phyloP scores from a whole-genome alignment of 2,113 vertebrate genomes.

The Corydoras maculifer region DNA sequence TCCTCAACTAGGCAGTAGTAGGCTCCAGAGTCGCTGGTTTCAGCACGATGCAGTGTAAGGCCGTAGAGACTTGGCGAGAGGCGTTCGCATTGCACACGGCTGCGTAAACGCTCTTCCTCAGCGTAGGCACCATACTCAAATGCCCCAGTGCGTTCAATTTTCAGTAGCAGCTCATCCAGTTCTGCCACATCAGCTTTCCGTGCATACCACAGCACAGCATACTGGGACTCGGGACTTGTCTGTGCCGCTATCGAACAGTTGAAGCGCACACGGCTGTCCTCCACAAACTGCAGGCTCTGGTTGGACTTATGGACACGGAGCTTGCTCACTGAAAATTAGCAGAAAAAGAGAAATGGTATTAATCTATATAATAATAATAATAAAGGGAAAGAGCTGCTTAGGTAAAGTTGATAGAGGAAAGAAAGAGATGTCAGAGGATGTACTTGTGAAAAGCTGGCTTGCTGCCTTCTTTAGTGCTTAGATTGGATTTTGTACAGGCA shows the following conservation, averaged over 20 bases:
- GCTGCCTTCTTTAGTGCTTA: slow-evolving; percentile 34
- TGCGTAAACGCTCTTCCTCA: slow-evolving; percentile 80
- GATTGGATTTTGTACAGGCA: slow-evolving; percentile 60
- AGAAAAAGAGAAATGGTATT: not conserved
- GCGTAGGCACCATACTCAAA: slow-evolving; percentile 87
- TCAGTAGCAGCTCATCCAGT: slow-evolving; percentile 83
- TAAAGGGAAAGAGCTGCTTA: too few species aligned
- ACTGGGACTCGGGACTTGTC: slow-evolving; percentile 84
- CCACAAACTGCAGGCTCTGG: slow-evolving; percentile 78
- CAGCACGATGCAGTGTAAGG: slow-evolving; percentile 83
- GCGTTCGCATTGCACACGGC: slow-evolving; percentile 85
- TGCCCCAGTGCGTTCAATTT: slow-evolving; percentile 78
- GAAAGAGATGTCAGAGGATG: slow-evolving; percentile 39
- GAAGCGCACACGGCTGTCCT: slow-evolving; percentile 80
- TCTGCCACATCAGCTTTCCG: slow-evolving; percentile 66
- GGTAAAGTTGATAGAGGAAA: not conserved
- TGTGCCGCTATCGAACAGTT: slow-evolving; percentile 84
- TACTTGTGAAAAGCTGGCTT: slow-evolving; percentile 25
- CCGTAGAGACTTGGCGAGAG: slow-evolving; percentile 77
- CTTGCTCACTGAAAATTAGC: slow-evolving; percentile 72
- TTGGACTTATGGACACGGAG: slow-evolving; percentile 85
- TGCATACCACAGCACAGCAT: slow-evolving; percentile 87
- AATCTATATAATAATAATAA: not conserved
- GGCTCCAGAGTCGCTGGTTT: slow-evolving; percentile 82
- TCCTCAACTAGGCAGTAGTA: slow-evolving; percentile 97